Conservation (phyloP, 1,140 invertebrate species). For the Andricus grossulariae region DNA sequence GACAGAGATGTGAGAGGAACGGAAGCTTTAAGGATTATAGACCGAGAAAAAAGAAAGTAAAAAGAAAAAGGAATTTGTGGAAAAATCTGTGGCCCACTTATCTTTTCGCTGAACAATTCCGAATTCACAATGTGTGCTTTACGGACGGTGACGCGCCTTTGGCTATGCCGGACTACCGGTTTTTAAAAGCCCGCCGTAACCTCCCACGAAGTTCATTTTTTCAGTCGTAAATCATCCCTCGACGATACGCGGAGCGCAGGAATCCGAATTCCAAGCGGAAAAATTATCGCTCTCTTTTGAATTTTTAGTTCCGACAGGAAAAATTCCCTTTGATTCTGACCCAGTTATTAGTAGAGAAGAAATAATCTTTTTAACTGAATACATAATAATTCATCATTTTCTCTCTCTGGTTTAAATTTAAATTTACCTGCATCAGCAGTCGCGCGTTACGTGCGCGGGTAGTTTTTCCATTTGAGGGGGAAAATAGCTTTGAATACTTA, state of each 20-base stretch:
- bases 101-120: slow-evolving; percentile 46
- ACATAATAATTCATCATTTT: too few relatives aligned
- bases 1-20: background rate
- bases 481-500: too few relatives aligned
- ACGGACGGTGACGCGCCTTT: slow-evolving; percentile 2
- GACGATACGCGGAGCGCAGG: background rate
- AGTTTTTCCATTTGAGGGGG: too few relatives aligned
- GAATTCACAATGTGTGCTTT: background rate
- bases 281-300: slow-evolving; percentile 22
- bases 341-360: background rate
- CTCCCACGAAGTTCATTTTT: slow-evolving; percentile 16
- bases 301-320: background rate
- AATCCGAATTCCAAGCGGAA: background rate
- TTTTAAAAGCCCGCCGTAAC: slow-evolving; percentile 15
- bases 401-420: too few relatives aligned
- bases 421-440: too few relatives aligned
- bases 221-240: slow-evolving; percentile 5
- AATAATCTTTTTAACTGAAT: too few relatives aligned
- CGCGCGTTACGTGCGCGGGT: too few relatives aligned
- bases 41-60: background rate
- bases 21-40: background rate
- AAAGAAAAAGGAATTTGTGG: slow-evolving; percentile 41
- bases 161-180: background rate
- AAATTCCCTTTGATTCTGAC: background rate
- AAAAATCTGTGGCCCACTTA: slow-evolving; percentile 48